Evolutionary conservation across 2,113 vertebrate species (phyloP).

Genomic region (Bos taurus): DNA sequence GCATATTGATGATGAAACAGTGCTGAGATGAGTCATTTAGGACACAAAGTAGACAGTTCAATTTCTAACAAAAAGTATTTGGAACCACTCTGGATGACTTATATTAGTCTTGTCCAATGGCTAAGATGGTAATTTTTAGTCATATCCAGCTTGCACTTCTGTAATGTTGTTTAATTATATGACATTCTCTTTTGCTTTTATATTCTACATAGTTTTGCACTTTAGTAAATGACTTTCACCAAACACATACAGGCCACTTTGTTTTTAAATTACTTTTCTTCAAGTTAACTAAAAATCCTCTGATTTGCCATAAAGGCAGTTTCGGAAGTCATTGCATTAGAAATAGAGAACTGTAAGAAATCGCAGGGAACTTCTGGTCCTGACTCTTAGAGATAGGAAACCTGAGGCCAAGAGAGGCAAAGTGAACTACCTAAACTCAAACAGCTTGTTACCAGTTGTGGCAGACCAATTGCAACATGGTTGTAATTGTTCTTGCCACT

Average conservation of each 20-base stretch:
- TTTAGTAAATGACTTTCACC: background rate
- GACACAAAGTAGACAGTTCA: background rate
- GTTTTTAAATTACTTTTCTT: background rate
- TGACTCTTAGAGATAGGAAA: background rate
- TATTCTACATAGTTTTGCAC: background rate
- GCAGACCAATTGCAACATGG: background rate
- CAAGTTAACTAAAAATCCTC: background rate
- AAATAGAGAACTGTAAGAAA: background rate
- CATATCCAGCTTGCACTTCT: background rate
- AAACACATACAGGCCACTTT: background rate
- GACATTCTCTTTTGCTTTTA: background rate
- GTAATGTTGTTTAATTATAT: slow-evolving; percentile 5
- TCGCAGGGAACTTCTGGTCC: background rate
- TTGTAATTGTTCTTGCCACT: background rate
- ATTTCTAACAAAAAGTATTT: background rate
- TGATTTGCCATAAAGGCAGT: background rate
- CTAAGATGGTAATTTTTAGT: background rate
- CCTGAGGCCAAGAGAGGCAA: background rate
- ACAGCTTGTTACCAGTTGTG: background rate
- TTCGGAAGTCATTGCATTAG: background rate
- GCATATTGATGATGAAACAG: background rate
- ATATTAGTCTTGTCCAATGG: background rate
- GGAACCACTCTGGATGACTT: background rate
- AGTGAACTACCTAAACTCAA: background rate
- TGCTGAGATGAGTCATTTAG: background rate